phyloP scores from a whole-genome alignment of 92 coral and sea anemone genomes.

The Umimayanthus chanpuru region DNA sequence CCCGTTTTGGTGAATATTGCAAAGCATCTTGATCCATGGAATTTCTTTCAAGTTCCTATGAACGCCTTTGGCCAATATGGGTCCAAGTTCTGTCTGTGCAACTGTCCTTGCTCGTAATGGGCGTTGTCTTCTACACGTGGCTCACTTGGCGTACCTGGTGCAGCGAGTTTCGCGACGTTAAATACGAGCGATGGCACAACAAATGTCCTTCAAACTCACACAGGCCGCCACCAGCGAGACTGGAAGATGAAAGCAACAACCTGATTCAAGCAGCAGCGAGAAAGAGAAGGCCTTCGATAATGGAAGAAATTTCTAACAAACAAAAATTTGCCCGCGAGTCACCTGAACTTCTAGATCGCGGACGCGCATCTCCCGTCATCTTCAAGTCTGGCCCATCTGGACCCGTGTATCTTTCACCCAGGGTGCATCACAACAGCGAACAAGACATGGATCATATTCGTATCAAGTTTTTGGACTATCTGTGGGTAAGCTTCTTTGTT shows the following conservation, averaged over 20 bases:
- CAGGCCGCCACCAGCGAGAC: not conserved
- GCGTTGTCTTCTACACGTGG: not conserved
- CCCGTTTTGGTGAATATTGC: no score
- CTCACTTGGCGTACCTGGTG: not conserved
- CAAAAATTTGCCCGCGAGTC: not conserved
- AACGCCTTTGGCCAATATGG: not conserved
- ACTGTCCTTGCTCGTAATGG: no score
- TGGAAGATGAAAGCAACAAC: not conserved
- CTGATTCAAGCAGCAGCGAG: not conserved
- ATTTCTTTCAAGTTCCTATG: not conserved
- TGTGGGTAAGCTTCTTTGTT: not conserved
- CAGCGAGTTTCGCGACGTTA: not conserved
- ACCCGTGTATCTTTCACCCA: not conserved
- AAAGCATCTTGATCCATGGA: not conserved
- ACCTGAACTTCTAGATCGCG: not conserved
- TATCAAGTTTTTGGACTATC: not conserved
- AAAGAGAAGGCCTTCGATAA: not conserved
- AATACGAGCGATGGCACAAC: not conserved
- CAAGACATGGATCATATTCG: slow-evolving; percentile 2
- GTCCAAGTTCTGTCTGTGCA: not conserved
- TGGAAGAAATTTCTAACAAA: not conserved
- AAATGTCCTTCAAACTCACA: slow-evolving; percentile 3
- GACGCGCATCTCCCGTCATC: slow-evolving; percentile 5
- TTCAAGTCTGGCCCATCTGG: not conserved
- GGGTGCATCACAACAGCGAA: not conserved